Percentiles rank a stretch among this genome's conserved stretches.
These are phyloP conservation scores for Channa maculata DNA, from an alignment of 2,113 vertebrate genomes.

Conservation along the genomic window DNA sequence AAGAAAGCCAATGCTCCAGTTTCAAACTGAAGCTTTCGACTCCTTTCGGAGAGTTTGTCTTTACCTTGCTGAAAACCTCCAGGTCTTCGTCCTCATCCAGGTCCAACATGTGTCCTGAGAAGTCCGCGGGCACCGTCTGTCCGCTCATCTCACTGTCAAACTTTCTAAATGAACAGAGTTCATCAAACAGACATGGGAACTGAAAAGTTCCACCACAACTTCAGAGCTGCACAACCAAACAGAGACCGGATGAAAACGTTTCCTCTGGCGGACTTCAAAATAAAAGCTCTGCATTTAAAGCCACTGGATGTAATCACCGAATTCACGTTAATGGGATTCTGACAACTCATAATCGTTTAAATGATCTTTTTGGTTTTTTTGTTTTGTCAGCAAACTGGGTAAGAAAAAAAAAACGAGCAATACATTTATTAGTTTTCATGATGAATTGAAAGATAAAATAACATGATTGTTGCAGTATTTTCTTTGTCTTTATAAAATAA, in stretches of 20 bases:
- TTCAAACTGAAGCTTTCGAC: background rate
- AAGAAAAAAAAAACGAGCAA: too few relatives aligned
- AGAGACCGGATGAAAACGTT: background rate
- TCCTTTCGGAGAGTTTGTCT: fast-evolving
- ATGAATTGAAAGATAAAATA: too few relatives aligned
- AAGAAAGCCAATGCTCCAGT: background rate
- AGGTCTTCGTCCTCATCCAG: slow-evolving; percentile 86
- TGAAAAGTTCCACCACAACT: slow-evolving; percentile 49
- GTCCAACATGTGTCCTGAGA: slow-evolving; percentile 78
- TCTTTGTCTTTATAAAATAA: too few relatives aligned
- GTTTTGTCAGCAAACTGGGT: too few relatives aligned
- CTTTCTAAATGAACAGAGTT: background rate
- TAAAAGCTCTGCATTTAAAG: background rate
- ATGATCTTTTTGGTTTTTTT: too few relatives aligned
- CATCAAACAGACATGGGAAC: slow-evolving; percentile 24
- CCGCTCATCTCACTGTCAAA: slow-evolving; percentile 49
- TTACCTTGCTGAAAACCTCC: slow-evolving; percentile 86
- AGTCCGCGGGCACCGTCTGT: slow-evolving; percentile 59
- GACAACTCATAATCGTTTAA: too few relatives aligned
- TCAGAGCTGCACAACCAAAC: background rate
- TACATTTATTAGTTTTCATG: too few relatives aligned
- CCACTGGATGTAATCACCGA: too few relatives aligned
- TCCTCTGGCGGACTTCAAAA: slow-evolving; percentile 10
- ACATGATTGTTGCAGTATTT: too few relatives aligned
- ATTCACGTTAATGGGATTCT: too few relatives aligned